Percentiles rank a stretch among this genome's conserved stretches.
These are phyloP conservation scores for Fissipunctia ypsillon DNA, from an alignment of 2,888 invertebrate genomes.

Conservation along the genomic window DNA sequence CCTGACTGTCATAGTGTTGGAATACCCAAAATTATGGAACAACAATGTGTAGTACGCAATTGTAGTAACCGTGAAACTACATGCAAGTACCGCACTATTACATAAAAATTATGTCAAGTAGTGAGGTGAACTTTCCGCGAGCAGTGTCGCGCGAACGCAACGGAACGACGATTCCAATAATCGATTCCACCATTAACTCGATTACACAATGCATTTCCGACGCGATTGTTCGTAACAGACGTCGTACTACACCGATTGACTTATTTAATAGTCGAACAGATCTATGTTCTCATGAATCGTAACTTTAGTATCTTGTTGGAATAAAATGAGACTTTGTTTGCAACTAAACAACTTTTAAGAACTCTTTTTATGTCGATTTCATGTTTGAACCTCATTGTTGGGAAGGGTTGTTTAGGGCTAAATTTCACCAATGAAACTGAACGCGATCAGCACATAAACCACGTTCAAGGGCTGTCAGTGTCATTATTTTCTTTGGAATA, in stretches of 20 bases:
- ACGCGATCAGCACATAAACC: too few species aligned
- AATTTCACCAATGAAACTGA: too few species aligned
- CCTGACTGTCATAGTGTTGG: not conserved
- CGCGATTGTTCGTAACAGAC: conserved; percentile 67
- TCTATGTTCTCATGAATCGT: conserved; percentile 10
- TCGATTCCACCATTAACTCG: conserved; percentile 72
- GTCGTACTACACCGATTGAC: conserved; percentile 36
- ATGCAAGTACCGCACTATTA: conserved; percentile 34
- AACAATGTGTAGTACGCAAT: conserved; percentile 37
- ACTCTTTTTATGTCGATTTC: not conserved
- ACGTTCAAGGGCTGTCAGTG: too few species aligned
- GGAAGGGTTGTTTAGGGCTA: not conserved
- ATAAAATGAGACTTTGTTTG: not conserved
- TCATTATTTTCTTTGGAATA: too few species aligned
- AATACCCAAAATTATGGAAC: conserved; percentile 18
- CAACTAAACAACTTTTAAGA: not conserved
- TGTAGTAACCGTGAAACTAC: conserved; percentile 46
- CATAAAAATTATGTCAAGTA: conserved; percentile 57
- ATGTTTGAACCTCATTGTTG: too few species aligned
- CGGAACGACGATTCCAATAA: conserved; percentile 72
- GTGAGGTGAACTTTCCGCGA: conserved; percentile 63
- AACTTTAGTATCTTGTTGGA: not conserved
- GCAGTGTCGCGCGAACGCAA: conserved; percentile 67
- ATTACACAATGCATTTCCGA: conserved; percentile 76
- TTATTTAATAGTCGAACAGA: conserved; percentile 49